Evolutionary conservation across 1,140 invertebrate genomes (phyloP), one percentile per base, ranked within the genome.

Genomic region (Drosophila arawakana): DNA sequence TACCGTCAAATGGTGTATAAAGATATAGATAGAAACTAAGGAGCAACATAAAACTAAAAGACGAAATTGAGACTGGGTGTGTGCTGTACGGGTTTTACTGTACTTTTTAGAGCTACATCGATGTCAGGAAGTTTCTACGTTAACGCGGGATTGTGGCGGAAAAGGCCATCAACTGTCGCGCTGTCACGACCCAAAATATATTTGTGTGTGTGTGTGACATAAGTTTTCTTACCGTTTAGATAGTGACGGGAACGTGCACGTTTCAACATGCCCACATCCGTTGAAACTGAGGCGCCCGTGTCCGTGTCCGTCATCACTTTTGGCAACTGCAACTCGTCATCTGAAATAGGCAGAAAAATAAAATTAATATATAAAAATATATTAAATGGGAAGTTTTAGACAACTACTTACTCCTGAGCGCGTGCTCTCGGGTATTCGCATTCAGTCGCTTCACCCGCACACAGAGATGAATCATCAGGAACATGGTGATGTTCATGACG

Each of bases 401-500:
- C 1, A 2, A 11, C 6, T 10, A 90, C 88, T 76, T 47, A 99
- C 98, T 97, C 94, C 96, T 96, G 92, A 99, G 98, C 84, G 96
- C 94, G 91, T 96, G 94, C 81, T 97, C 96, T 78, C 96, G 95
- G 35, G 94, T 94, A 93, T 96, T 95, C 92, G 98, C 96, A 90
- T 95, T 97, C 92, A 96, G 96, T 92, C 96, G 96, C 84, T 95
- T 95, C 62, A 98, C 96, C 91, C 94, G 95, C 30, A 99, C 96
- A 94, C 98, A 99, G 11, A 99, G 93, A 93, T 98, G 96, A 73
- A 99, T 96, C 97, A 99, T 97, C 21, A 96, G 93, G 91, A 99
- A 95, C 99, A 99, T 99, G 73, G 97, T 96, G 34, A 97, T 91
- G 91, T 98, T 99, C 98, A 99, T 99, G 30, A 99, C 95, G 91